Conservation (phyloP, 1,140 invertebrate species). For the Phortica variegata region DNA sequence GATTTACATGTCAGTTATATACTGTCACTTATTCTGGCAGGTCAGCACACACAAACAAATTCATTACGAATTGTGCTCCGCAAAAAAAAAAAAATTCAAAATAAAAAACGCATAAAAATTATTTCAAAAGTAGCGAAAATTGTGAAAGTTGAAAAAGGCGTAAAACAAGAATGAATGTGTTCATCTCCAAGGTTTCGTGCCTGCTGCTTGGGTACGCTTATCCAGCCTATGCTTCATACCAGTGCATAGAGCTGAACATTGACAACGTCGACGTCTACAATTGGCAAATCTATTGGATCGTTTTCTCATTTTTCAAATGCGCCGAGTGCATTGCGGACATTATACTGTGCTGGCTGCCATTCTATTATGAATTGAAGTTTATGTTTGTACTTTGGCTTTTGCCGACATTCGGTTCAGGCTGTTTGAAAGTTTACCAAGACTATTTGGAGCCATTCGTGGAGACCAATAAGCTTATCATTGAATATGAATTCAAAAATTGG, state of each 20-base stretch:
- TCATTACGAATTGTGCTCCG: too few relatives aligned
- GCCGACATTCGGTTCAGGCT: constrained; percentile 26
- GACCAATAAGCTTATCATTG: constrained; percentile 71
- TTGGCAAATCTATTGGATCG: constrained; percentile 45
- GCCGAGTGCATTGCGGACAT: constrained; percentile 15
- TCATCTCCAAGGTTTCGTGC: too few relatives aligned
- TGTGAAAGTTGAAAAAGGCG: too few relatives aligned
- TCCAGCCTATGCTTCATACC: constrained; percentile 71
- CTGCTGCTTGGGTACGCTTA: constrained; percentile 34
- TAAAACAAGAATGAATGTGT: too few relatives aligned
- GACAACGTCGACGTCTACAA: constrained; percentile 93
- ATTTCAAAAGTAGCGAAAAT: too few relatives aligned
- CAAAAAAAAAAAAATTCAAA: too few relatives aligned
- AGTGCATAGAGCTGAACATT: constrained; percentile 89
- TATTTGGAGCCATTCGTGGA: constrained; percentile 23
- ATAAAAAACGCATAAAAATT: too few relatives aligned
- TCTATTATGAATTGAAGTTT: constrained; percentile 29
- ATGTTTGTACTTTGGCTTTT: constrained; percentile 31
- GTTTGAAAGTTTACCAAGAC: constrained; percentile 23
- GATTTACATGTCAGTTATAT: too few relatives aligned
- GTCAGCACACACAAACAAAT: too few relatives aligned
- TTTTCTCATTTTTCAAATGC: constrained; percentile 22
- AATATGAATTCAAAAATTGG: constrained; percentile 84
- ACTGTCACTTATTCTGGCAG: too few relatives aligned
- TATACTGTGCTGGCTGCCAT: constrained; percentile 21